Evolutionary conservation across 2,113 vertebrate species (phyloP).

Genomic region (Psophia crepitans): DNA sequence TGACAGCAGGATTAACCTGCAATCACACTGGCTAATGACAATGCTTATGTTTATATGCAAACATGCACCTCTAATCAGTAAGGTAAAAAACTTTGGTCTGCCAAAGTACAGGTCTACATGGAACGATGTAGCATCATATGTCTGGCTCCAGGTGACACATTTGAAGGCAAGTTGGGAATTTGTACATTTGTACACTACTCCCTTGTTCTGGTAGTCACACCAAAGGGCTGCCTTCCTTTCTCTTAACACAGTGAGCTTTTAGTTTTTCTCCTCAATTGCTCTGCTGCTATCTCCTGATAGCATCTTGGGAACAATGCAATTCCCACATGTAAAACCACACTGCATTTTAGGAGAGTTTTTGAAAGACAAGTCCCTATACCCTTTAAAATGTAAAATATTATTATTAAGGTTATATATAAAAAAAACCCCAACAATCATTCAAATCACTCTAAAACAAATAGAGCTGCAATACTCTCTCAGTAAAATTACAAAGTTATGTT

Average conservation of each 20-base stretch:
- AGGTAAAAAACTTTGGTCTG: background rate
- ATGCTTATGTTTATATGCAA: background rate
- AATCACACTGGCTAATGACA: background rate
- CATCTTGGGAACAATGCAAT: background rate
- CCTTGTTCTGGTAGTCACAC: background rate
- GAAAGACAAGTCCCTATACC: background rate
- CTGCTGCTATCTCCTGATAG: background rate
- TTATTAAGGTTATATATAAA: background rate
- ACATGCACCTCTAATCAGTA: background rate
- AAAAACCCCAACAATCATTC: background rate
- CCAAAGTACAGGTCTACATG: background rate
- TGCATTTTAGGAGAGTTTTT: background rate
- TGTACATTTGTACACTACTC: background rate
- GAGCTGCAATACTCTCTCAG: background rate
- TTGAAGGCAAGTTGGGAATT: background rate
- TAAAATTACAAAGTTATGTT: background rate
- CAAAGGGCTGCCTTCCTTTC: background rate
- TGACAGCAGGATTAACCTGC: background rate
- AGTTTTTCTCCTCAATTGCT: background rate
- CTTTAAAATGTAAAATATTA: background rate
- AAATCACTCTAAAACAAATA: background rate
- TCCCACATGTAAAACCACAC: background rate
- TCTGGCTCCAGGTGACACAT: background rate
- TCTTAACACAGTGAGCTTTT: background rate
- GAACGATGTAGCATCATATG: background rate